Base-by-base conservation (phyloP, 2,888 invertebrate species). In the Amiota mariae region DNA sequence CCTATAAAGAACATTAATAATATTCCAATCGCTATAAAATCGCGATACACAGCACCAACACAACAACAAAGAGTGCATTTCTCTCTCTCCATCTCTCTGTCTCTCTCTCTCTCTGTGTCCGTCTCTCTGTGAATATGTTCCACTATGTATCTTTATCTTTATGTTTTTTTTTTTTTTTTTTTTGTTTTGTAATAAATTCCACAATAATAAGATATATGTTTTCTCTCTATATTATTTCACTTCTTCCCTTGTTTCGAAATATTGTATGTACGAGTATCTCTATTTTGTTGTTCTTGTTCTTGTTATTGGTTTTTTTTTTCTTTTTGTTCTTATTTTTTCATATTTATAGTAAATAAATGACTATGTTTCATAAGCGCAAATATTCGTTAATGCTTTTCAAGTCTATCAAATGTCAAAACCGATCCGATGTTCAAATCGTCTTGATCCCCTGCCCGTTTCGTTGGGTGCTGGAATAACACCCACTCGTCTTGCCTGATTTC, bases 281-380 rank as follows among this genome's bases (percentile, higher is more conserved):
- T 54, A n/a, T 15, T 54, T 54, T 54, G 54, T 54, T 54, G 8
- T n/a, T 54, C 8, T 54, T 15, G 6, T 54, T 54, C n/a, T 54
- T 54, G 1, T 1, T 13, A 1, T 13, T 15, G n/a, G 54, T 15
- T 54, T 54, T 54, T n/a, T 54, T 54, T 1, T 54, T 54, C n/a
- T 54, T 15, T 8, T 54, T 54, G 54, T 54, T 54, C 11, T 11
- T 9, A 1, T 54, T 54, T 54, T 54, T 15, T 15, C 13, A n/a
- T 59, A 71, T 70, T 74, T 63, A 70, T 70, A 72, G 70, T 72
- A 74, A 48, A 64, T 73, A 77, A 72, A 77, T 78, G 77, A 75
- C 75, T 79, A 73, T 77, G 78, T 77, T 81, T 83, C 83, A 83
- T 84, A 85, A 84, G 82, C 85, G 84, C 79, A 84, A 85, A 85